Evolutionary conservation across 2,888 invertebrate genomes (phyloP), one percentile per base, ranked within the genome.

Genomic region (Eristalis intricaria): DNA sequence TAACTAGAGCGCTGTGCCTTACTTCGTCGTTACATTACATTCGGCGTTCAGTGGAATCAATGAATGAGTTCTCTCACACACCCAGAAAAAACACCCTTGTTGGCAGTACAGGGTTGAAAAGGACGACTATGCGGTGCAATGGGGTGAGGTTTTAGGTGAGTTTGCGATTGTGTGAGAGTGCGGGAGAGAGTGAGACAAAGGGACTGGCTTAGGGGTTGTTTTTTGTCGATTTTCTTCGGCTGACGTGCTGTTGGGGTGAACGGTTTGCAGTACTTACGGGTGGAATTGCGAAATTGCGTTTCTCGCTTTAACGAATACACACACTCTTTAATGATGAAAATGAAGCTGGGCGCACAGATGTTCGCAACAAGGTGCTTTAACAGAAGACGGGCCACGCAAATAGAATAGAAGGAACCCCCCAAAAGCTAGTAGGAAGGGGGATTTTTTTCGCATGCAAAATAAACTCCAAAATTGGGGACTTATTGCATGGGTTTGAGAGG

Each of bases 1-100:
- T 32, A 26, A 7, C 4, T 32, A 89, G 84, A 74, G 80, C 82
- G 74, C 10, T 80, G 35, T 35, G 50, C 77, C 88, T 91, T 92
- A 92, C 91, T 92, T 91, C 90, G 90, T 89, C 75, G 89, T 92
- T 91, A 91, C 92, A 91, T 88, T 89, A 88, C 78, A 50, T 29
- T 38, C 35, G 35, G 32, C 32, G 32, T 7, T 32, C 32, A 7
- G 35, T 11, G 35, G 35, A 1, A 38, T 38, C 43, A n/a, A 7
- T 43, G n/a, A 43, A n/a, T 43, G n/a, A 43, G n/a, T n/a, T n/a
- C 8, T 2, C 19, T 8, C 19, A 2, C n/a, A n/a, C 50, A 0
- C 50, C 19, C 19, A 1, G 1, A 7, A 7, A 1, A 50, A 10
- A 19, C 50, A 50, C 50, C 50, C 50, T 19, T 43, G 43, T 15